Conservation (phyloP, 2,888 invertebrate genomes). For the Agrochola macilenta region DNA sequence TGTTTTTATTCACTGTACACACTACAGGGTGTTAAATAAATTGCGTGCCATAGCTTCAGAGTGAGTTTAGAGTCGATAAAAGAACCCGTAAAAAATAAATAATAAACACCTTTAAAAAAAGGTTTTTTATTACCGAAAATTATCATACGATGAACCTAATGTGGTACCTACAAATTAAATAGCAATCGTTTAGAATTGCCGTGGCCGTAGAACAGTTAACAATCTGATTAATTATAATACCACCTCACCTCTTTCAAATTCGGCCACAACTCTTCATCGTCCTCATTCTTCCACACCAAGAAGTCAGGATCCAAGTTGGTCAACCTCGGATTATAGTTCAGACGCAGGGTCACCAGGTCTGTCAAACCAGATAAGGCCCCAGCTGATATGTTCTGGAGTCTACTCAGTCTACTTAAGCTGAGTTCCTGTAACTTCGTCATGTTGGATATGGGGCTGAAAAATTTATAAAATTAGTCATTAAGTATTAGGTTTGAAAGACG, state of each 20-base stretch:
- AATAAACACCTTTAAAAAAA: too few species aligned
- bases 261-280: constrained; percentile 89
- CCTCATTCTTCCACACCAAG: constrained; percentile 83
- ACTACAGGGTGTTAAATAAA: too few species aligned
- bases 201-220: background rate
- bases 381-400: constrained; percentile 90
- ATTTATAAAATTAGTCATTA: background rate
- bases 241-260: constrained; percentile 89
- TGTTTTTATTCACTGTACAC: too few species aligned
- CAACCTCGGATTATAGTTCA: constrained; percentile 91
- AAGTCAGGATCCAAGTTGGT: constrained; percentile 90
- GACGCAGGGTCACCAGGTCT: constrained; percentile 89
- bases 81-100: too few species aligned
- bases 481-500: too few species aligned
- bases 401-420: constrained; percentile 91
- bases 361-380: constrained; percentile 75
- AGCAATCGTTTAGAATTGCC: too few species aligned
- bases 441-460: constrained; percentile 89
- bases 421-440: constrained; percentile 91
- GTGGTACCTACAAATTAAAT: too few species aligned
- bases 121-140: too few species aligned
- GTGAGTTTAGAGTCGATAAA: too few species aligned
- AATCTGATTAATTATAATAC: background rate
- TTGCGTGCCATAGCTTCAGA: too few species aligned
- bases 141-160: too few species aligned